These are phyloP conservation scores for Campylorhamphus procurvoides DNA, from an alignment of 2,113 vertebrate species.

Conservation along the genomic window DNA sequence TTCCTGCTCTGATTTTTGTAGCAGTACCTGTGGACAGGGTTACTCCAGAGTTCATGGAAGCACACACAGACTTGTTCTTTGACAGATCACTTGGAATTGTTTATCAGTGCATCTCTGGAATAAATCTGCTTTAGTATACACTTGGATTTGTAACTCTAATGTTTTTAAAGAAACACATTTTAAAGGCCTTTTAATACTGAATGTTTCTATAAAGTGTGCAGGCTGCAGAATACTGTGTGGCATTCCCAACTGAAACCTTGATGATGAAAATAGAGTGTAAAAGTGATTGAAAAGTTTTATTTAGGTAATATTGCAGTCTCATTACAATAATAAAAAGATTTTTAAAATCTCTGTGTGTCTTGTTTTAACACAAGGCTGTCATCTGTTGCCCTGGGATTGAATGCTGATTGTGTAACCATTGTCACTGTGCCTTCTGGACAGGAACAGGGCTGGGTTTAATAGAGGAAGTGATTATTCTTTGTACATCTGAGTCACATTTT, in stretches of 20 bases:
- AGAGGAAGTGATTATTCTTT: neutral
- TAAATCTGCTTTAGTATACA: neutral
- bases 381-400: neutral
- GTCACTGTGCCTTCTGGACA: neutral
- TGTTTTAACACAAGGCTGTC: neutral
- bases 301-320: neutral
- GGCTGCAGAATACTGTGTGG: neutral
- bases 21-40: neutral
- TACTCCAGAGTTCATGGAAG: neutral
- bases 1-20: neutral
- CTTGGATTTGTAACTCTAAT: neutral
- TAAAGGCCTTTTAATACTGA: slow-evolving; percentile 21
- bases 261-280: neutral
- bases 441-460: neutral
- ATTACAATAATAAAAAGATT: slow-evolving; percentile 35
- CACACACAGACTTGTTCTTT: neutral
- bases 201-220: neutral
- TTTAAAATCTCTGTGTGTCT: neutral
- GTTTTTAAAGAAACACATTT: neutral
- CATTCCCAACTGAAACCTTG: neutral
- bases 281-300: slow-evolving; percentile 19
- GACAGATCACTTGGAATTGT: neutral
- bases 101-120: neutral
- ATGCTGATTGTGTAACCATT: neutral
- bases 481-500: neutral